Evolutionary conservation across 2,888 invertebrate genomes (phyloP), one percentile per base, ranked within the genome.

Genomic region (Taenaris catops): DNA sequence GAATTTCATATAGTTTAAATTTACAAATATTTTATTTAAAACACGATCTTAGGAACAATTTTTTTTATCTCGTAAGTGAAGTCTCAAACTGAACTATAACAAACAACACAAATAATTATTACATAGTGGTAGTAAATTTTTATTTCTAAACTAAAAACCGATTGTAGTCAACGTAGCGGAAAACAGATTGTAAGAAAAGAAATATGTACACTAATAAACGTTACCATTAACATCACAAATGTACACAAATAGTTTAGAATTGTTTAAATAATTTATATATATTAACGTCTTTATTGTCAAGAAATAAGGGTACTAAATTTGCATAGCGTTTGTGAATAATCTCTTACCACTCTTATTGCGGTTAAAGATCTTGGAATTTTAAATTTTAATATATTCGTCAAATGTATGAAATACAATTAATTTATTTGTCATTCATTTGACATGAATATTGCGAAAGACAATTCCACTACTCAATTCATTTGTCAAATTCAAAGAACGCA

Each of bases 171-270:
- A 20, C 2, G 8, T 24, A 11, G 6, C 8, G 10, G 21, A 11
- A 33, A 24, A 25, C 28, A 25, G 21, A 29, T 29, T 20, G 24
- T 11, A 10, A 12, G 23, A 32, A 25, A 32, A 10, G 8, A 28
- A 14, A 17, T 26, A 20, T 32, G 8, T 11, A 3, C 29, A 18
- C 18, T 14, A 26, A 32, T 9, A 24, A 31, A 34, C 56, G 79
- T 80, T 80, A 80, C 79, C 75, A 70, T 58, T 55, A 57, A 58
- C 68, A 66, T 72, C 74, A 66, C 67, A 72, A 70, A 59, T 79
- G 73, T 79, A 73, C 58, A 72, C 72, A 69, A 45, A 57, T 72
- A 72, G 65, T 44, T 76, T 78, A 76, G 62, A 71, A 64, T 63
- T 64, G 56, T 70, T 65, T 51, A 58, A 38, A 19, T 34, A 38